Conservation (phyloP, 2,888 invertebrate species). For the Drosophila mettleri region DNA sequence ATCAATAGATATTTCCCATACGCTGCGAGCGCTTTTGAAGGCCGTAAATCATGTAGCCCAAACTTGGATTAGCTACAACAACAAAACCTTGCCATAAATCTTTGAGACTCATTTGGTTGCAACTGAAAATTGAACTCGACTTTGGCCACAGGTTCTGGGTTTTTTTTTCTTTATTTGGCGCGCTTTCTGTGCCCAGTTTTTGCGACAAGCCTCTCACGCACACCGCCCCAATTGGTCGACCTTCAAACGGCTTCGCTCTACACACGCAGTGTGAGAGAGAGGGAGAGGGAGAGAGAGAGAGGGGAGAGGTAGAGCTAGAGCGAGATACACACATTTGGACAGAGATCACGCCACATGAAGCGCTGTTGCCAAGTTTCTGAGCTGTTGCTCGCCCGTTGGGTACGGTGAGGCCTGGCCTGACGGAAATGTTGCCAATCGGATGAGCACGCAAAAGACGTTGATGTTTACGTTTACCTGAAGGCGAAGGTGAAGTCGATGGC, state of each 20-base stretch:
- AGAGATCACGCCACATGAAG: constrained; percentile 73
- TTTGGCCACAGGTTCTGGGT: constrained; percentile 36
- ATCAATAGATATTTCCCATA: constrained; percentile 64
- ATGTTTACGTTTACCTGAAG: constrained; percentile 67
- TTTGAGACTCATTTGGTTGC: constrained; percentile 69
- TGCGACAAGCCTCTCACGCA: constrained; percentile 16
- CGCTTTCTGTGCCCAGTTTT: constrained; percentile 53
- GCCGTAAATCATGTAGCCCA: constrained; percentile 65
- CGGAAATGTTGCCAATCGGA: constrained; percentile 69
- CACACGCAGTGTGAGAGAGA: constrained; percentile 20
- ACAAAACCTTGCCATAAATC: constrained; percentile 65
- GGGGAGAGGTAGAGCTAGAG: constrained; percentile 5
- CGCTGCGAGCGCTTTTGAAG: constrained; percentile 60
- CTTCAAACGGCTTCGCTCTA: constrained; percentile 70
- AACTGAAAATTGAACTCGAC: constrained; percentile 64
- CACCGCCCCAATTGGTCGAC: constrained; percentile 53
- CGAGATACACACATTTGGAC: constrained; percentile 26
- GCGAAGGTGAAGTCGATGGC: constrained; percentile 61
- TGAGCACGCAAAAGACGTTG: constrained; percentile 61
- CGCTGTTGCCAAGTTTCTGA: constrained; percentile 67
- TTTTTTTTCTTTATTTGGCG: constrained; percentile 60
- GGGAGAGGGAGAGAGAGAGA: background rate
- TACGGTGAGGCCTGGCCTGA: constrained; percentile 52
- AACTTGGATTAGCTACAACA: constrained; percentile 61
- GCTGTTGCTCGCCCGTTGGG: constrained; percentile 16